These are phyloP conservation scores for Amblyornis subalaris DNA, from an alignment of 2,113 vertebrate genomes.

Conservation along the genomic window DNA sequence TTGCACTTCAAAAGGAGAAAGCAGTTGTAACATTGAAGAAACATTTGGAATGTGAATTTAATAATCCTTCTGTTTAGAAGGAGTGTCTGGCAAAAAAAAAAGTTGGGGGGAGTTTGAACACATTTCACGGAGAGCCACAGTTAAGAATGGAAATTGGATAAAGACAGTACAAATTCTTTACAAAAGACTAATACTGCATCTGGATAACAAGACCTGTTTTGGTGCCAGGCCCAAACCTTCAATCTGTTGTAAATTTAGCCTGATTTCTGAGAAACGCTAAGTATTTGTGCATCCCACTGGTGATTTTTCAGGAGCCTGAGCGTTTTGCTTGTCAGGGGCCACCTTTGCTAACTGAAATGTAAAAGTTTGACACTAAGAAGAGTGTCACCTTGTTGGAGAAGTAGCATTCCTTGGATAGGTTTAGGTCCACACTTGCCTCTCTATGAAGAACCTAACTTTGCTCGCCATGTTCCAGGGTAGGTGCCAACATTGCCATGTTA, in stretches of 20 bases:
- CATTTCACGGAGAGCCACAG: not conserved
- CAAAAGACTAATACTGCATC: slow-evolving; percentile 40
- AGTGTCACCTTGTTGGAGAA: not conserved
- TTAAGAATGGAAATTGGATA: slow-evolving; percentile 54
- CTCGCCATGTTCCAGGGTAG: not conserved
- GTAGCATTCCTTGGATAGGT: not conserved
- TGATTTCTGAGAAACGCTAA: slow-evolving; percentile 9
- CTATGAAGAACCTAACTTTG: not conserved
- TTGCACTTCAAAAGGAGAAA: not conserved
- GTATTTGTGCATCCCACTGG: not conserved
- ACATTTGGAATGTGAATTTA: slow-evolving; percentile 7
- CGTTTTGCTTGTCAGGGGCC: not conserved
- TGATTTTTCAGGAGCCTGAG: not conserved
- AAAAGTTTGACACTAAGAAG: not conserved
- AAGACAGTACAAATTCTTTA: slow-evolving; percentile 48
- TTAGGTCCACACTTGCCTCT: not conserved
- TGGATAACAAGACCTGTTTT: slow-evolving; percentile 21
- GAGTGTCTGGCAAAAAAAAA: not conserved
- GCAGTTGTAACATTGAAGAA: not conserved
- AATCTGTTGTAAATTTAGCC: slow-evolving; percentile 21
- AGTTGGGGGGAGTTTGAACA: not conserved
- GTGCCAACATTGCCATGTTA: not conserved
- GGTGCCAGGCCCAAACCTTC: slow-evolving; percentile 35
- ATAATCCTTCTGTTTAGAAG: slow-evolving; percentile 13
- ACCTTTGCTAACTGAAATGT: not conserved